phyloP scores from a whole-genome alignment of 2,797 vertebrate genomes.

The Hemitrygon akajei region DNA sequence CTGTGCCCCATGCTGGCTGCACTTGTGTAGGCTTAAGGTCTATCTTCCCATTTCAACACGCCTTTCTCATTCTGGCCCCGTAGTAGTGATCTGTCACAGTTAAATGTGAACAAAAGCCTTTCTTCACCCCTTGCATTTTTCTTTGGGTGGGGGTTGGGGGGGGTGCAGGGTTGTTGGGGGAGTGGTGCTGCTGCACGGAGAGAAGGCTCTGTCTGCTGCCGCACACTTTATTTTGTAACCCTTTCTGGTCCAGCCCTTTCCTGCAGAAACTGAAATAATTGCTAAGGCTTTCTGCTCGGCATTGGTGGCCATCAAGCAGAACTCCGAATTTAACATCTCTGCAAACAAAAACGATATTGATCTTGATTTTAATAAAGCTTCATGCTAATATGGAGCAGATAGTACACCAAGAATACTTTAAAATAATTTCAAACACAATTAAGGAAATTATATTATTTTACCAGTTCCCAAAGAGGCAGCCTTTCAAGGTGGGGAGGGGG shows the following conservation, averaged over 20 bases:
- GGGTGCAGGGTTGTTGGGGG: conserved; percentile 37
- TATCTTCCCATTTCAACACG: conserved; percentile 52
- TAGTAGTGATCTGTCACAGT: conserved; percentile 31
- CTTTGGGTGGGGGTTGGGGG: conserved; percentile 26
- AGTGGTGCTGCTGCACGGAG: not conserved
- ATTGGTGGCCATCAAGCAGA: not conserved
- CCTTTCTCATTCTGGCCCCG: conserved; percentile 39
- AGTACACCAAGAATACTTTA: not conserved
- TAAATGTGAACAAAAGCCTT: conserved; percentile 38
- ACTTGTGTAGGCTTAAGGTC: conserved; percentile 50
- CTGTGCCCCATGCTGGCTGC: conserved; percentile 30
- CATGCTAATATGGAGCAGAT: not conserved
- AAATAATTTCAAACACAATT: not conserved
- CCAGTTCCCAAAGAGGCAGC: not conserved
- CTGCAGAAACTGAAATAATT: not conserved
- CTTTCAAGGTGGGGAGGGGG: not conserved
- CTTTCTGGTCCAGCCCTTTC: not conserved
- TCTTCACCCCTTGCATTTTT: conserved; percentile 43
- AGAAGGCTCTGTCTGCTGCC: conserved; percentile 5
- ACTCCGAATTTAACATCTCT: not conserved
- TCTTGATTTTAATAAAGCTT: not conserved
- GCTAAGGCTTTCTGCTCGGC: not conserved
- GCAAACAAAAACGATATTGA: not conserved
- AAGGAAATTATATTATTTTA: not conserved
- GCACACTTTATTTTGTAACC: conserved; percentile 15